Evolutionary conservation across 2,888 invertebrate genomes (phyloP), one percentile per base, ranked within the genome.

Genomic region (Leistus spinibarbis): DNA sequence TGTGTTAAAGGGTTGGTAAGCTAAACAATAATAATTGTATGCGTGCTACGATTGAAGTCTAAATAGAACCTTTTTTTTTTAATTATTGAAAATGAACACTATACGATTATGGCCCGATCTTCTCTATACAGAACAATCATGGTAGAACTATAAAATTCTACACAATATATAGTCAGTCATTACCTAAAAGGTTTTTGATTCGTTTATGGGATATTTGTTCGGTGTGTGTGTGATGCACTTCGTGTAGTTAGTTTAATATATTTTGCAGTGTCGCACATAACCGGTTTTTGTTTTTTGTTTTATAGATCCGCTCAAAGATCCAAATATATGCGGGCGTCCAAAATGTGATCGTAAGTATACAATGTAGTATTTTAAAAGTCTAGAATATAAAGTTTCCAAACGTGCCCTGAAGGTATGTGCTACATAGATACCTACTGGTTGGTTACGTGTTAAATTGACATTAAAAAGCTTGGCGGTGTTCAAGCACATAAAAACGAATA

Each of bases 231-330:
- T 53, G 53, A 53, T 53, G 7, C 10, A 10, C 53, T 9, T 53
- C 10, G 53, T 10, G 7, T 54, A 3, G 54, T 54, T 3, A 54
- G 54, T 54, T 2, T 3, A 54, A 54, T 54, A 1, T 5, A 3
- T 16, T 16, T 54, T 54, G 13, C n/a, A 54, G n/a, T 54, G 54
- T 23, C 22, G 57, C 4, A 20, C n/a, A n/a, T n/a, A n/a, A n/a
- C n/a, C n/a, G n/a, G n/a, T n/a, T n/a, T 24, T 19, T 4, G 75
- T 60, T 66, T 77, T 78, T 77, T 79, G 72, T 82, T 83, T 86
- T 85, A 27, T 87, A 93, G 93, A 92, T 88, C 92, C 92, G 1
- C 84, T 92, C 3, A 91, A 91, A 86, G 90, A 93, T 85, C 92
- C 92, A 0, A 89, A 89, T 78, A 90, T 92, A 80, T 93, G 93